These are phyloP conservation scores for Caloenas nicobarica DNA, from an alignment of 2,113 vertebrate genomes.

Conservation along the genomic window DNA sequence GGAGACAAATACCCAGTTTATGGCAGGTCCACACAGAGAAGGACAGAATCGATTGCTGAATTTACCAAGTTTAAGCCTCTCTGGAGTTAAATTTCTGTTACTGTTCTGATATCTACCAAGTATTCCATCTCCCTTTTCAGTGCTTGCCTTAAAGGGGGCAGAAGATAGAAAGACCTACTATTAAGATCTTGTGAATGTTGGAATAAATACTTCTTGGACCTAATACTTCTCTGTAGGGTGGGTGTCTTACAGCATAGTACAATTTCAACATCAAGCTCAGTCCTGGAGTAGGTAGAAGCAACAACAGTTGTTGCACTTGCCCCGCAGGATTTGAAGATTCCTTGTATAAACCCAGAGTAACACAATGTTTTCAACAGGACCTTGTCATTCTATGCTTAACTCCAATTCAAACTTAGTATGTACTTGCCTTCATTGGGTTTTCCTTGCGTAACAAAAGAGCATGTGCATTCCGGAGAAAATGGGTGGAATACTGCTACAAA, in stretches of 20 bases:
- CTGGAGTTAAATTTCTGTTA: constrained; percentile 13
- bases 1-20: not conserved
- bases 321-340: constrained; percentile 26
- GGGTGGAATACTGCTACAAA: constrained; percentile 37
- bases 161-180: not conserved
- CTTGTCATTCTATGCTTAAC: constrained; percentile 4
- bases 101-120: not conserved
- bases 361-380: constrained; percentile 13
- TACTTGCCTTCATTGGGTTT: constrained; percentile 53
- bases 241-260: constrained; percentile 9
- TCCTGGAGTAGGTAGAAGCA: constrained; percentile 22
- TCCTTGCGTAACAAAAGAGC: constrained; percentile 35
- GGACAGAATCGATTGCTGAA: not conserved
- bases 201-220: constrained; percentile 23
- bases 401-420: not conserved
- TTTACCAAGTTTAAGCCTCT: constrained; percentile 32
- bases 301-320: not conserved
- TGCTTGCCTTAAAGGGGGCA: constrained; percentile 26
- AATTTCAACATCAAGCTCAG: constrained; percentile 11
- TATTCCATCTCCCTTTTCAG: constrained; percentile 13
- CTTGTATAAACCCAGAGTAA: constrained; percentile 19
- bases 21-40: not conserved
- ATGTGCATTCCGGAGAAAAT: constrained; percentile 42
- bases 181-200: constrained; percentile 4
- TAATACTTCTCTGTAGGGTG: constrained; percentile 4